phyloP scores from a whole-genome alignment of 2,113 vertebrate genomes.

The Crotalus tigris region DNA sequence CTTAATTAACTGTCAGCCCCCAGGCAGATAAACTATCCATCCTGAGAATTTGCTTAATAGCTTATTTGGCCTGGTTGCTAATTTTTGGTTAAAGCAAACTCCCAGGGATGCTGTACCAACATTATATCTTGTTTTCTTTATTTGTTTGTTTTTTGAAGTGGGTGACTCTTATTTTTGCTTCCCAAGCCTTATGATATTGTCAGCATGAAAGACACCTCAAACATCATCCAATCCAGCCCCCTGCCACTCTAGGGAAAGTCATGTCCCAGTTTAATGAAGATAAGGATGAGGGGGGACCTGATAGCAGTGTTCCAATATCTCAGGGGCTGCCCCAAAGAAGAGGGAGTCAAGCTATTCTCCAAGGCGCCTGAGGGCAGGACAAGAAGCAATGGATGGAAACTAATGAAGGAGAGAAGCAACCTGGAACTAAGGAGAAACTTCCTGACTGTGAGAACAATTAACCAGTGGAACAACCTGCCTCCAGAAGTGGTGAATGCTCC shows the following conservation, averaged over 20 bases:
- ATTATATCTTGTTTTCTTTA: neutral
- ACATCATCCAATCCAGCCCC: neutral
- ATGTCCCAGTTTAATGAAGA: neutral
- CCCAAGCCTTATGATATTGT: neutral
- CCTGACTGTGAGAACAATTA: too few relatives aligned
- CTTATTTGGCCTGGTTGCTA: neutral
- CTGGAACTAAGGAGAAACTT: too few relatives aligned
- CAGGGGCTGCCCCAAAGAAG: too few relatives aligned
- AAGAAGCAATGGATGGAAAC: too few relatives aligned
- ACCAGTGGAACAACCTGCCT: too few relatives aligned
- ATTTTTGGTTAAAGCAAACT: neutral
- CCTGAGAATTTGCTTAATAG: conserved; percentile 1
- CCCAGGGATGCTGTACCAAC: neutral
- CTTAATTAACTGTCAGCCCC: neutral
- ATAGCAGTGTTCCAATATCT: too few relatives aligned
- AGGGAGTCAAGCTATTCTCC: too few relatives aligned
- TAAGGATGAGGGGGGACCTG: too few relatives aligned
- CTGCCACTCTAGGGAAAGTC: neutral
- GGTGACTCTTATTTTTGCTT: neutral
- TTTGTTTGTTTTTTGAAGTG: neutral
- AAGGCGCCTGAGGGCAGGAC: too few relatives aligned
- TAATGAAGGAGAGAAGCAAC: too few relatives aligned
- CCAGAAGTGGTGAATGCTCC: too few relatives aligned
- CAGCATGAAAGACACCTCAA: neutral
- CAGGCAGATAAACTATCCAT: neutral